Evolutionary conservation across 2,113 vertebrate genomes (phyloP).

Genomic region (Prunella fulvescens): DNA sequence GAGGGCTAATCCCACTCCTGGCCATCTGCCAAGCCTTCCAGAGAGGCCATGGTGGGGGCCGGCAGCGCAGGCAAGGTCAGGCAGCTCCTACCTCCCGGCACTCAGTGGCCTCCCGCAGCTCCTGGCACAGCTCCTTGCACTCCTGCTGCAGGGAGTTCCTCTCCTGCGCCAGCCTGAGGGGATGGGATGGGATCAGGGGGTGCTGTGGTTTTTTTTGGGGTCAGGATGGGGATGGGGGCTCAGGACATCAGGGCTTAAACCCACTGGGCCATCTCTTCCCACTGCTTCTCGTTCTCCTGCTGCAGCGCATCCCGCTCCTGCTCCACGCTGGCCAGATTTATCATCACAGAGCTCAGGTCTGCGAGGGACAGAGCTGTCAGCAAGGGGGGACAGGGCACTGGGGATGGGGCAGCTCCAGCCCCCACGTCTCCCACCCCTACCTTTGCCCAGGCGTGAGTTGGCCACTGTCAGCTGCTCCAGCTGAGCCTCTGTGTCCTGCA

Average conservation of each 20-base stretch:
- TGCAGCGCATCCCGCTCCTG: constrained; percentile 70
- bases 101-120: constrained; percentile 71
- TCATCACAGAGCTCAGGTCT: constrained; percentile 62
- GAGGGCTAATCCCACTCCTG: background rate
- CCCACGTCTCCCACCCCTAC: background rate
- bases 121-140: constrained; percentile 34
- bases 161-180: constrained; percentile 46
- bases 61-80: accelerated
- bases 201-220: background rate
- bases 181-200: background rate
- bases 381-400: accelerated
- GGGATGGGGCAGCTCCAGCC: background rate
- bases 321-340: constrained; percentile 48
- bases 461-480: constrained; percentile 54
- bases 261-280: constrained; percentile 48
- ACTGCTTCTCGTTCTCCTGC: constrained; percentile 56
- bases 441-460: constrained; percentile 54
- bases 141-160: constrained; percentile 18
- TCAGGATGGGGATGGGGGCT: background rate
- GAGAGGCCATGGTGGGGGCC: background rate
- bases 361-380: background rate
- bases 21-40: background rate
- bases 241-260: background rate
- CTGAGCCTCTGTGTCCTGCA: background rate
- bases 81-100: constrained; percentile 79